Evolutionary conservation across 2,113 vertebrate species (phyloP), one percentile per base, ranked within the genome.

Genomic region (Myxocyprinus asiaticus): DNA sequence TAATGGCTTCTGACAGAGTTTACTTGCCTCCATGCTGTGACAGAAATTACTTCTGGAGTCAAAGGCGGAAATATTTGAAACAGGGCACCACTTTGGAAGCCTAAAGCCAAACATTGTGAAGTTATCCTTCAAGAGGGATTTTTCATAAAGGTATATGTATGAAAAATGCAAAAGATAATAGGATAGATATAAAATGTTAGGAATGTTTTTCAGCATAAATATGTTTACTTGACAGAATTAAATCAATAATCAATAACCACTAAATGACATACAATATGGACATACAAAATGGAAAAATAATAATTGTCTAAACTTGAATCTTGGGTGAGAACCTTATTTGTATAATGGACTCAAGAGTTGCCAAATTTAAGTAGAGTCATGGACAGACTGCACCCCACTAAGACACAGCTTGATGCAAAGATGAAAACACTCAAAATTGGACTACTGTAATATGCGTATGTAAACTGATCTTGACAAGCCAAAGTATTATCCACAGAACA

Each of bases 1-100:
- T 86, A 86, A 86, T 83, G 80, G 77, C 81, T 85, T 83, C 75
- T 86, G 85, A 86, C 85, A 84, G 80, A 79, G 85, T 86, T 86
- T 86, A 86, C 82, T 84, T 73, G 81, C 85, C 77, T 74, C 76
- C 85, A 86, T 9, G 85, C 85, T 86, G 85, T 74, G 77, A 84
- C 77, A 86, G 78, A 84, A 84, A 86, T 84, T 77, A 84, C 81
- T 84, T 79, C 67, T 78, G 85, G 81, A 86, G 80, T 84, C 85
- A 53, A 75, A 76, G 62, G 69, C 79, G 78, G 82, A 84, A 82
- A 81, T 84, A 77, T 84, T 62, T 84, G 78, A 84, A 86, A 82
- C 68, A 76, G 55, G 51, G 80, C 77, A 82, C 80, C 82, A 82
- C 80, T 78, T 51, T 80, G 61, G 77, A 62, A 82, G 77, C 82